Conservation (phyloP, 2,888 invertebrate genomes). For the Tinea trinotella region DNA sequence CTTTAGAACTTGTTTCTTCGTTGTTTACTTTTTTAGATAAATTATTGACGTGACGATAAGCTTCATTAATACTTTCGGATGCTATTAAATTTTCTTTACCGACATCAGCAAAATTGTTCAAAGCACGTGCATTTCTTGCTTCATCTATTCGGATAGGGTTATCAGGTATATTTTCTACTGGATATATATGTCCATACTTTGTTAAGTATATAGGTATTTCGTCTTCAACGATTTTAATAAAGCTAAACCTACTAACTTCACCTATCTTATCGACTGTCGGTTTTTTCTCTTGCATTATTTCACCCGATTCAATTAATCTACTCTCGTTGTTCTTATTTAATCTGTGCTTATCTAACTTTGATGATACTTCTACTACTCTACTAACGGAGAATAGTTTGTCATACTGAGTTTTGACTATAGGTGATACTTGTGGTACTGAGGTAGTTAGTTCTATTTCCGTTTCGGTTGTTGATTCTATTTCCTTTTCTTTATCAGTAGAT, state of each 20-base stretch:
- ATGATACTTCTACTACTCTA: constrained; percentile 78
- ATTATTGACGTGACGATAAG: constrained; percentile 52
- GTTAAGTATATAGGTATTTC: constrained; percentile 67
- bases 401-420: constrained; percentile 59
- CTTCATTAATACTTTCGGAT: constrained; percentile 65
- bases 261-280: constrained; percentile 78
- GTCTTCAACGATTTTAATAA: constrained; percentile 78
- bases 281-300: constrained; percentile 71
- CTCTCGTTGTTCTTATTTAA: constrained; percentile 70
- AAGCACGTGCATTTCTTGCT: constrained; percentile 60
- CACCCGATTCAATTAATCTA: constrained; percentile 63
- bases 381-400: constrained; percentile 79
- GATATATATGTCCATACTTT: constrained; percentile 59
- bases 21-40: constrained; percentile 29
- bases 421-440: constrained; percentile 35
- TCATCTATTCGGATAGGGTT: constrained; percentile 65
- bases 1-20: constrained; percentile 25
- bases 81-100: constrained; percentile 61
- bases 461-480: not conserved
- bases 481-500: not conserved
- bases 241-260: constrained; percentile 77
- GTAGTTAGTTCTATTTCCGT: constrained; percentile 36
- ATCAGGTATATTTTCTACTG: constrained; percentile 62
- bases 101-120: constrained; percentile 46
- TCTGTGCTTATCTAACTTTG: constrained; percentile 74